Evolutionary conservation across 2,113 vertebrate species (phyloP), one percentile per base, ranked within the genome.

Genomic region (Myotis davidii): DNA sequence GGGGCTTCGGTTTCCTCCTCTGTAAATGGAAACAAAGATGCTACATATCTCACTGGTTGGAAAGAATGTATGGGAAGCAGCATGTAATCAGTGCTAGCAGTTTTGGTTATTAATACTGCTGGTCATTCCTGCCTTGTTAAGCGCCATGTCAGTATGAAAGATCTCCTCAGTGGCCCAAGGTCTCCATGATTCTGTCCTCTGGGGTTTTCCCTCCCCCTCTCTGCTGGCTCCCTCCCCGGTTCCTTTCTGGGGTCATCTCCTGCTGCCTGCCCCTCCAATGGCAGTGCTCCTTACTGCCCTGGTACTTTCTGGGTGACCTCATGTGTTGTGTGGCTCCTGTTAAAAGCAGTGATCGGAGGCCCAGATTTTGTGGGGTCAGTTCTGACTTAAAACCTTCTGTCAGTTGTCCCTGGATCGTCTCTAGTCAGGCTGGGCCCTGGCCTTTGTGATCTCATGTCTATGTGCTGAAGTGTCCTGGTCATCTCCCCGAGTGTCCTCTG

Each of bases 341-440:
- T 52, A 37, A 6, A 50, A 54, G 52, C 74, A 88, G 59, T 9
- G 8, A 90, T 8, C 70, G 93, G 96, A 87, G 64, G 59, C 84
- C 85, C 93, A 89, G 94, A 85, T 89, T 94, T 94, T 70, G 81
- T 84, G 54, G 39, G 79, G 82, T 92, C 72, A 70, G 76, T 87
- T 72, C 74, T 86, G 94, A 70, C 56, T 91, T 86, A 59, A 85
- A 96, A 89, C 69, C 52, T 91, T 79, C 77, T 61, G 67, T 61
- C 52, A 45, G 14, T 56, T 88, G 59, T 85, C 87, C 52, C 70
- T 90, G 52, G 59, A 27, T 32, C 59, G 78, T 82, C 65, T 85
- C 34, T 50, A 50, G 77, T 54, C 84, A 90, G 76, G 52, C 32
- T 27, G 48, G 69, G 37, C n/a, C 34, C 88, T 67, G 72, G 83